These are phyloP conservation scores for Gymnorhina tibicen DNA, from an alignment of 2,113 vertebrate genomes.

Conservation along the genomic window DNA sequence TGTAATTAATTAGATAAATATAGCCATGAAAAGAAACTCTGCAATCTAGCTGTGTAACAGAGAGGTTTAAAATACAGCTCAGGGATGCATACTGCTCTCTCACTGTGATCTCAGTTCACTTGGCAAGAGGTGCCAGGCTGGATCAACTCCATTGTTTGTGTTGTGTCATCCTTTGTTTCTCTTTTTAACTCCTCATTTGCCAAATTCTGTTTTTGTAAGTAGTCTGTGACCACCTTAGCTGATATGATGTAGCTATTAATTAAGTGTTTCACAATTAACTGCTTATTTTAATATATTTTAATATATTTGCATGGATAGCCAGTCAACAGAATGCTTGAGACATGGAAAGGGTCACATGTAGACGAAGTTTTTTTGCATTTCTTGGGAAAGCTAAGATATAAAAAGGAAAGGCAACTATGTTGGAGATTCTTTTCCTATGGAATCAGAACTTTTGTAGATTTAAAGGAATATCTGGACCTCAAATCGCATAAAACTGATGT, in stretches of 20 bases:
- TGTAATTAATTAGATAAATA: background rate
- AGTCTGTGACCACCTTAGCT: background rate
- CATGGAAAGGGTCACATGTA: background rate
- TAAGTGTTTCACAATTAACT: background rate
- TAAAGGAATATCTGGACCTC: background rate
- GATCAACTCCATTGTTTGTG: slow-evolving; percentile 38
- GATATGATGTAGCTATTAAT: background rate
- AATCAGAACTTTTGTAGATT: background rate
- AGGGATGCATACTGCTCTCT: background rate
- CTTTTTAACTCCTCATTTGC: slow-evolving; percentile 26
- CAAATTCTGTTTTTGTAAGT: background rate
- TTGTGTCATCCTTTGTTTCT: slow-evolving; percentile 29
- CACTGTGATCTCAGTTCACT: slow-evolving; percentile 22
- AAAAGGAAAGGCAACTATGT: background rate
- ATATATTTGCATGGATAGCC: background rate
- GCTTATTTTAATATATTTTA: background rate
- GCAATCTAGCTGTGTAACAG: background rate
- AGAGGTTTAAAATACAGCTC: background rate
- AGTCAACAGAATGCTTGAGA: background rate
- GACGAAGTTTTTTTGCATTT: background rate
- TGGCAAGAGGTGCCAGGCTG: slow-evolving; percentile 41
- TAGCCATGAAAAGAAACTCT: background rate
- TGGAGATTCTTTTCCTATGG: background rate
- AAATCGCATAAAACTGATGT: background rate
- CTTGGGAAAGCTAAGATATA: background rate